Evolutionary conservation across 1,140 invertebrate genomes (phyloP).

Genomic region (Rhizoglyphus robini): DNA sequence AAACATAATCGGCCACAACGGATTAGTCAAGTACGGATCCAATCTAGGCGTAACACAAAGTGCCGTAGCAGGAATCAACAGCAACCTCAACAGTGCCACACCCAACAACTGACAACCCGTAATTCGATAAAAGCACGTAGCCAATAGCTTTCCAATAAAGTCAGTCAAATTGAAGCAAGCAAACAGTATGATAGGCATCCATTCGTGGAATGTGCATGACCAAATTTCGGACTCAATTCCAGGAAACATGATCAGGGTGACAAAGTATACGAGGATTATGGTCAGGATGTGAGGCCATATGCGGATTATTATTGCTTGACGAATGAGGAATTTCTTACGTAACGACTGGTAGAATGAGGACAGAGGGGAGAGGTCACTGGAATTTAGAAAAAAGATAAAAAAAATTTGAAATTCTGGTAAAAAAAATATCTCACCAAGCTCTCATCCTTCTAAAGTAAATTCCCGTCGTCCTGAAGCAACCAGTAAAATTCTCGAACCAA

Average conservation of each 20-base stretch:
- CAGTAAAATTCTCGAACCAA: neutral
- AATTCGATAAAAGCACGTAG: conserved; percentile 63
- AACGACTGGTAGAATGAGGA: neutral
- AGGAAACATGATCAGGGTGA: conserved; percentile 71
- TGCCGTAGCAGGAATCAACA: conserved; percentile 62
- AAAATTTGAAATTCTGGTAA: too few species aligned
- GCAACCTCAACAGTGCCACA: conserved; percentile 49
- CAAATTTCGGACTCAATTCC: conserved; percentile 72
- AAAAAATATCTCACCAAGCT: neutral
- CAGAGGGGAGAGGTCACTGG: too few species aligned
- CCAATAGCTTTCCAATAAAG: conserved; percentile 68
- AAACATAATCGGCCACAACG: conserved; percentile 46
- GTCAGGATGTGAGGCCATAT: conserved; percentile 79
- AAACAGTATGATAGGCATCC: conserved; percentile 85
- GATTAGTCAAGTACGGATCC: conserved; percentile 53
- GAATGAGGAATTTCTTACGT: neutral
- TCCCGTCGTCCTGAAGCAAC: neutral
- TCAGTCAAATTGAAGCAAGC: conserved; percentile 70
- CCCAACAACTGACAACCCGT: conserved; percentile 55
- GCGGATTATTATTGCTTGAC: conserved; percentile 40
- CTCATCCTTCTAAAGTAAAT: neutral
- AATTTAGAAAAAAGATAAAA: too few species aligned
- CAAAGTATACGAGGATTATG: conserved; percentile 69
- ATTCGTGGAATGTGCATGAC: conserved; percentile 60
- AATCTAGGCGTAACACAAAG: conserved; percentile 59